Conservation (phyloP, 1,140 invertebrate species). For the Oreohelix idahoensis region DNA sequence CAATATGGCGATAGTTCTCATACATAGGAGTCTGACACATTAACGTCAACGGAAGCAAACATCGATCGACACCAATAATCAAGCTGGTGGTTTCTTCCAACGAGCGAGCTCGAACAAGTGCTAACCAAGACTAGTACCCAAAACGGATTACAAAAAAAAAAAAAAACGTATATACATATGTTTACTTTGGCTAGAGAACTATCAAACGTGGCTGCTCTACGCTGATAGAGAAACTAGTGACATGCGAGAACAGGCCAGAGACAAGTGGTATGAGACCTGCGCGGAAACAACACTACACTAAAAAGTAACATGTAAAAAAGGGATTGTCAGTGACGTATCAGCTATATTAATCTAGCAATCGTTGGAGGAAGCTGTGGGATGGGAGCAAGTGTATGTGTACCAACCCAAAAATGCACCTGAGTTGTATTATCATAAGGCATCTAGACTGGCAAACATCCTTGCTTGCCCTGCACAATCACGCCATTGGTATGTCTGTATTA, state of each 20-base stretch:
- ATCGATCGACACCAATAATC: conserved; percentile 4
- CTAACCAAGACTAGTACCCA: neutral
- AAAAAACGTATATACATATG: neutral
- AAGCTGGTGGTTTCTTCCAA: conserved; percentile 3
- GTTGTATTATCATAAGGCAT: neutral
- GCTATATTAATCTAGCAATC: conserved; percentile 10
- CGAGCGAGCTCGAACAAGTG: conserved; percentile 7
- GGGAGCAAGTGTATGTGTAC: neutral
- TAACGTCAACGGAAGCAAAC: conserved; percentile 7
- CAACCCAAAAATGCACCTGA: neutral
- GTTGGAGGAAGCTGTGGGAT: neutral
- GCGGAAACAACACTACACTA: neutral
- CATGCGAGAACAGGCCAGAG: neutral
- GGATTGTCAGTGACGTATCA: conserved; percentile 13
- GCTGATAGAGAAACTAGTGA: neutral
- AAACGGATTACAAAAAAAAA: neutral
- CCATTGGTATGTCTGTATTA: neutral
- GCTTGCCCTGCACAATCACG: conserved; percentile 5
- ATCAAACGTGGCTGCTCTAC: neutral
- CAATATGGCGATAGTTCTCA: conserved; percentile 14
- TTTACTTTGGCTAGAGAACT: neutral
- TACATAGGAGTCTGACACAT: neutral
- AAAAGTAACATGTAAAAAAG: neutral
- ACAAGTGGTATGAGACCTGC: neutral
- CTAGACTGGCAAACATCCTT: neutral